Base-by-base conservation (phyloP, 2,888 invertebrate species). In the Phlogophora meticulosa region DNA sequence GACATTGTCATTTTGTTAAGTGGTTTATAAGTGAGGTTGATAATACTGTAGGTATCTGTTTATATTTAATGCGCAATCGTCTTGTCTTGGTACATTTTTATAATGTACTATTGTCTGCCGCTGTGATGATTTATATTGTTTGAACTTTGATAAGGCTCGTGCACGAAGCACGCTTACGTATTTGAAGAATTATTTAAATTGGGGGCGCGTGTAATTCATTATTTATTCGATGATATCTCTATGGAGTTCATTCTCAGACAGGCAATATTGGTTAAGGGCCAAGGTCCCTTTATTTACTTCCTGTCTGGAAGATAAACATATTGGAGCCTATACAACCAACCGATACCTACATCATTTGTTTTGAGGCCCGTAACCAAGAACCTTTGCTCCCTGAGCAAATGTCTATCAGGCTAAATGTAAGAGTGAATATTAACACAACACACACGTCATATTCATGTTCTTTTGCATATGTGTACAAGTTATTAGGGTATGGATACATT, bases 71-170 rank as follows among this genome's bases (percentile, higher is more conserved):
- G 24, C 62, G 38, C 46, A 62, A 71, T 28, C 32, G 36, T 48
- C 17, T 40, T 67, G 48, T 20, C 17, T 5, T 40, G 15, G 11
- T 13, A 58, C 9, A 57, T 62, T 53, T 49, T 53, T 42, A 57
- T 77, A 62, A 58, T 76, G 56, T 72, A 60, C 36, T 48, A 43
- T 71, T 53, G 62, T 61, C 46, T 70, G 43, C 20, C 20, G 10
- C 17, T 17, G 10, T 17, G 32, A 56, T 43, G 57, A 76, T 46
- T 57, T 64, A 69, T 15, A 20, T 60, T 48, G 46, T 77, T 77
- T 76, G 72, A 57, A 71, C 10, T 38, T 53, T 73, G 72, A 71
- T 77, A 71, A 71, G 13, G 11, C 5, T 24, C 24, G 10, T 13
- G 36, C 38, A 45, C 38, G 32, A 69, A 15, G 11, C 42, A 42